Evolutionary conservation across 2,888 invertebrate species (phyloP).

Genomic region (Pseudolycoriella hygida): DNA sequence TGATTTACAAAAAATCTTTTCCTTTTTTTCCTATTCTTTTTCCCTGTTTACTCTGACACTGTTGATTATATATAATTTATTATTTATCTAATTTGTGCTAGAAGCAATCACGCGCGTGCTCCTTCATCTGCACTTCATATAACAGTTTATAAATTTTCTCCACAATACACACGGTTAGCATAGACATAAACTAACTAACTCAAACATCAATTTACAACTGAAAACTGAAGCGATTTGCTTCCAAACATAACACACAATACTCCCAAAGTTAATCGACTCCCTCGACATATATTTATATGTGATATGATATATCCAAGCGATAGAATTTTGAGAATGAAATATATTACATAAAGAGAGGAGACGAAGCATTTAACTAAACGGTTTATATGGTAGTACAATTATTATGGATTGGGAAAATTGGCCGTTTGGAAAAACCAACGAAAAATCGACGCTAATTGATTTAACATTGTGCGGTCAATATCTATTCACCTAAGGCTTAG

Average conservation of each 20-base stretch:
- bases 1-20: too few species aligned
- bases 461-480: too few species aligned
- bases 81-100: neutral
- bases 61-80: neutral
- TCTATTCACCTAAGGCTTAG: too few species aligned
- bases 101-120: constrained; percentile 1
- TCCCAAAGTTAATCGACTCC: neutral
- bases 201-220: constrained; percentile 2
- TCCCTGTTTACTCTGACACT: neutral
- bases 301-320: neutral
- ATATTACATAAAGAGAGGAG: neutral
- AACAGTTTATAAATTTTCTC: too few species aligned
- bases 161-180: neutral
- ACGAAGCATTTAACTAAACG: neutral
- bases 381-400: neutral
- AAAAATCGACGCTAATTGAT: too few species aligned
- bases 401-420: too few species aligned
- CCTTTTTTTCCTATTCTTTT: neutral
- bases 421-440: too few species aligned
- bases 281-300: neutral
- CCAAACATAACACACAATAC: neutral
- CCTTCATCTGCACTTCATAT: neutral
- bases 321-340: constrained; percentile 1
- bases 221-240: constrained; percentile 4
- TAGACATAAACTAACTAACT: neutral